Evolutionary conservation across 2,113 vertebrate genomes (phyloP).

Genomic region (Notarius quadriscutis): DNA sequence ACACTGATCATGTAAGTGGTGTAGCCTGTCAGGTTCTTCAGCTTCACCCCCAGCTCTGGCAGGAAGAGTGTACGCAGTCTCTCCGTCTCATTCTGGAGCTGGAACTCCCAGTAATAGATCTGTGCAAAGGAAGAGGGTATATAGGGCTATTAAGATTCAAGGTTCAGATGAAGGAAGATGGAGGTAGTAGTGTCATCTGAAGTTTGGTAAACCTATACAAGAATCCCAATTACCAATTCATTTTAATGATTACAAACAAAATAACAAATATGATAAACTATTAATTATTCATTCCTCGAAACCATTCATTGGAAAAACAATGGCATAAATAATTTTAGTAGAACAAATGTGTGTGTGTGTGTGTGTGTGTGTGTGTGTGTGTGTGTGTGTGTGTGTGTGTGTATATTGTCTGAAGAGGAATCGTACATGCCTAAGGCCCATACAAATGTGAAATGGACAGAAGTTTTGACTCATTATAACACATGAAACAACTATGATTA

Average conservation of each 20-base stretch:
- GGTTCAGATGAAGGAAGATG: not conserved
- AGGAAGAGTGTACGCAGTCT: slow-evolving; percentile 88
- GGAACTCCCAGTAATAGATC: slow-evolving; percentile 95
- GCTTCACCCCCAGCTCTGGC: slow-evolving; percentile 84
- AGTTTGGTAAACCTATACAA: not conserved
- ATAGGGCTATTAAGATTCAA: not conserved
- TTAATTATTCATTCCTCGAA: not conserved
- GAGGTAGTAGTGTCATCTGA: not conserved
- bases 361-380: too few species aligned
- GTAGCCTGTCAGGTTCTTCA: slow-evolving; percentile 95
- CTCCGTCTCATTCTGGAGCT: slow-evolving; percentile 81
- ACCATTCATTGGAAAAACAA: not conserved
- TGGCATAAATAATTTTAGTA: not conserved
- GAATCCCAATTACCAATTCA: not conserved
- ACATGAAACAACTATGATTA: not conserved
- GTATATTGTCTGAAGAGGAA: not conserved
- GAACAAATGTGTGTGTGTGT: not conserved
- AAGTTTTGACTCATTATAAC: not conserved
- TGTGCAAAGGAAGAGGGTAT: slow-evolving; percentile 57
- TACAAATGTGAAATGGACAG: slow-evolving; percentile 1
- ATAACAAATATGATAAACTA: not conserved
- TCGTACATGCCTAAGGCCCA: not conserved
- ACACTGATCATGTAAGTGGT: slow-evolving; percentile 92
- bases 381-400: too few species aligned
- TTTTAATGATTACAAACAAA: not conserved